These are phyloP conservation scores for Agonum fuliginosum DNA, from an alignment of 2,888 invertebrate species.

Conservation along the genomic window DNA sequence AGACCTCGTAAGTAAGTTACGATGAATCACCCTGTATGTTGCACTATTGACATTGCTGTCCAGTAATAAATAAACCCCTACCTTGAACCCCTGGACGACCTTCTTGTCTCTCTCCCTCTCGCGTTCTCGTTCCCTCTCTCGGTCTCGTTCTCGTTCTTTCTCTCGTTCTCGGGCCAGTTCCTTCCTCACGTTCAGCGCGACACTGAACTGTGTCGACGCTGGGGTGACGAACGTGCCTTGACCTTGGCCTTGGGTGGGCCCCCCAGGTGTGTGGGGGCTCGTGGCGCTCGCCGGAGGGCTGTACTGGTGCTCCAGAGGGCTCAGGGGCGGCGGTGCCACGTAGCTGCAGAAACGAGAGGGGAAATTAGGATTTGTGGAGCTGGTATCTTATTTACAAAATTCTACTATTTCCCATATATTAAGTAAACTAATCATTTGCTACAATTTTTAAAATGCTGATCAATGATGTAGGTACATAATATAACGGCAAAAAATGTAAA, in stretches of 20 bases:
- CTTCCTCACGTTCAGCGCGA: not conserved
- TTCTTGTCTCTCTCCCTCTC: not conserved
- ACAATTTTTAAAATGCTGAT: slow-evolving; percentile 63
- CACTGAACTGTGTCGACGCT: not conserved
- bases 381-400: not conserved
- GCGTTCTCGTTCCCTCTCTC: not conserved
- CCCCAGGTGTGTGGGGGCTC: slow-evolving; percentile 13
- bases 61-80: too few relatives aligned
- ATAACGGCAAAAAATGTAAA: too few relatives aligned
- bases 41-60: too few relatives aligned
- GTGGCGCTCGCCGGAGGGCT: slow-evolving; percentile 70
- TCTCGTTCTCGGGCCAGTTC: not conserved
- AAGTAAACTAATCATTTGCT: not conserved
- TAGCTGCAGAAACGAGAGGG: slow-evolving; percentile 63
- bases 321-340: slow-evolving; percentile 72
- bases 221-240: slow-evolving; percentile 55
- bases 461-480: too few relatives aligned
- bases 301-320: slow-evolving; percentile 70
- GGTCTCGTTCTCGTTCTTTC: not conserved
- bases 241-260: slow-evolving; percentile 60
- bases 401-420: slow-evolving; percentile 67
- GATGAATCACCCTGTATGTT: too few relatives aligned
- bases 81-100: slow-evolving; percentile 12
- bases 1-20: too few relatives aligned
- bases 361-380: slow-evolving; percentile 65